Base-by-base conservation (phyloP, 1,140 invertebrate species). In the Oryzaephilus surinamensis region DNA sequence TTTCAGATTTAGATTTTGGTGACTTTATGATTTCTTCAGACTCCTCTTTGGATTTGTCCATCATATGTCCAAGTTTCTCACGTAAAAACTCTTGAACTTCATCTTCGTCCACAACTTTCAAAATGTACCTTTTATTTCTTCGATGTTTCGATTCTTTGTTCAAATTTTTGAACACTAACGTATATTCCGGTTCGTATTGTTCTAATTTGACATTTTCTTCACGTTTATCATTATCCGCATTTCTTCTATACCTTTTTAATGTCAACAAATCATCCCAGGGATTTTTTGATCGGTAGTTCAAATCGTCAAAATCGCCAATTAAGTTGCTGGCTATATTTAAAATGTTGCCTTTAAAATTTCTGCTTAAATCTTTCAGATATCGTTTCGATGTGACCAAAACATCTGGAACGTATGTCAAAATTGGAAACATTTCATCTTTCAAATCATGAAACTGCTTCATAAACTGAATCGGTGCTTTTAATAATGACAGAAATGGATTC, bases 1-100 rank as follows among this genome's bases (percentile, higher is more conserved):
- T 43, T 27, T 43, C n/a, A 53, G 23, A 6, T 41, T 23, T 12
- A 51, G 18, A 19, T 44, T 42, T 10, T 45, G n/a, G n/a, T n/a
- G n/a, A n/a, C n/a, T n/a, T n/a, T n/a, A n/a, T n/a, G n/a, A n/a
- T n/a, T n/a, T 48, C 16, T 33, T 32, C 21, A n/a, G n/a, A n/a
- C n/a, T n/a, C n/a, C n/a, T n/a, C n/a, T n/a, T n/a, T n/a, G n/a
- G n/a, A n/a, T n/a, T n/a, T n/a, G n/a, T n/a, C n/a, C 21, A 23
- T 23, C 21, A 23, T n/a, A n/a, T n/a, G n/a, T n/a, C n/a, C 30
- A 7, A 40, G 13, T 19, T 40, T 40, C 4, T 40, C 38, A 10
- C 32, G 18, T 10, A 40, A 14, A 13, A 40, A 40, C 5, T 32
- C 30, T 4, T 40, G 27, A 19, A 40, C 29, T 27, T 40, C 38